Evolutionary conservation across 2,113 vertebrate species (phyloP).

Genomic region (Ptilorrhoa leucosticta): DNA sequence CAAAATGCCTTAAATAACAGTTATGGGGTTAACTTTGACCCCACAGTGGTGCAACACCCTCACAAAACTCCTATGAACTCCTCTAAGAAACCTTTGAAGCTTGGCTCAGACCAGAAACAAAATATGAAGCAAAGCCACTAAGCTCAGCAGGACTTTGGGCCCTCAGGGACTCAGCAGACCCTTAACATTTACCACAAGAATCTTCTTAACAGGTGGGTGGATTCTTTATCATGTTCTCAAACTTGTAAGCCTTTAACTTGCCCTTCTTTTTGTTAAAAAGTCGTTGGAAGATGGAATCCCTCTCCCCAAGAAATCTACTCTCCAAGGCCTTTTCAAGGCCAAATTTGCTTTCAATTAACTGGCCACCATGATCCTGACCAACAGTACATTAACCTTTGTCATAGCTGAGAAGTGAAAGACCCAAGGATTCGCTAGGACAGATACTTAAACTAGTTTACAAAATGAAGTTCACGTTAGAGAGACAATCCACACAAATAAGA

Average conservation of each 20-base stretch:
- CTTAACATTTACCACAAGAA: not conserved
- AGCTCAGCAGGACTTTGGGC: not conserved
- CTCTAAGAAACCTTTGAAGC: not conserved
- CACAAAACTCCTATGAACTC: not conserved
- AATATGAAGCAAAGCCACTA: not conserved
- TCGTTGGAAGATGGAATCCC: fast-evolving
- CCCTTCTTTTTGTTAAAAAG: not conserved
- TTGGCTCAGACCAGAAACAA: not conserved
- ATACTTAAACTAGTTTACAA: not conserved
- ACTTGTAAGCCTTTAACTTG: not conserved
- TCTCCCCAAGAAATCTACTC: not conserved
- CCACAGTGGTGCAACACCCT: not conserved
- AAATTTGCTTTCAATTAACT: not conserved
- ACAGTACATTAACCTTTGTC: not conserved
- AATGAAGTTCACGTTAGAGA: not conserved
- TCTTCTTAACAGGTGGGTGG: not conserved
- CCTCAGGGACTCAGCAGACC: not conserved
- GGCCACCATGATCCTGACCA: not conserved
- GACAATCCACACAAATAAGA: not conserved
- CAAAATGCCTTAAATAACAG: not conserved
- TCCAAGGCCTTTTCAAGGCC: not conserved
- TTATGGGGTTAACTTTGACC: not conserved
- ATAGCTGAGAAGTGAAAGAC: not conserved
- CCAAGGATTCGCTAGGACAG: not conserved
- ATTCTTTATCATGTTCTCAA: not conserved